Percentiles rank a stretch among this genome's conserved stretches.
These are phyloP conservation scores for Sinella curviseta DNA, from an alignment of 1,140 invertebrate genomes.

Conservation along the genomic window DNA sequence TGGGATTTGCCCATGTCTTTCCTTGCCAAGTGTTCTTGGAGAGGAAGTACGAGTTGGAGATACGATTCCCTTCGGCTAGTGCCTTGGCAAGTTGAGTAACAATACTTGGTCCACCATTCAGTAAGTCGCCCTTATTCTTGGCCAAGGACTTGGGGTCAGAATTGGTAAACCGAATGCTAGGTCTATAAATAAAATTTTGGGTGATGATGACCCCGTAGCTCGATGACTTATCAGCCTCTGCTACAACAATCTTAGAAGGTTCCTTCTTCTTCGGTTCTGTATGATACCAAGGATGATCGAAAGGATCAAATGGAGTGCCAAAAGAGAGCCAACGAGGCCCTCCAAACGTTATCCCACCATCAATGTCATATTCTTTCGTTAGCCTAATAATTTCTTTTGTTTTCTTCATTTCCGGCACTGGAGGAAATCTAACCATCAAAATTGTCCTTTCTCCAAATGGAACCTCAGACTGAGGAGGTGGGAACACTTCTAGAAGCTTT, in stretches of 20 bases:
- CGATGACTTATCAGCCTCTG: neutral
- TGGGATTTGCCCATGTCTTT: neutral
- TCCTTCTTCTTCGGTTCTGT: neutral
- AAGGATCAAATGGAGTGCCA: neutral
- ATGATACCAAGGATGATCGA: slow-evolving; percentile 1
- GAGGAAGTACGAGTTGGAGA: neutral
- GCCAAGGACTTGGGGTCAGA: neutral
- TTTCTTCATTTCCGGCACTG: neutral
- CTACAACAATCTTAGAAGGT: neutral
- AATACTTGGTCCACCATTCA: neutral
- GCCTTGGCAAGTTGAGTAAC: slow-evolving; percentile 23
- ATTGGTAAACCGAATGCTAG: neutral
- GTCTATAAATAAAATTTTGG: slow-evolving; percentile 4
- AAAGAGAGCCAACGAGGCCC: neutral
- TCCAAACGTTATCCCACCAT: slow-evolving; percentile 13
- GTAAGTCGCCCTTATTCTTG: neutral
- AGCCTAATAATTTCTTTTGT: neutral
- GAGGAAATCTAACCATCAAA: slow-evolving; percentile 21
- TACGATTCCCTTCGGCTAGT: slow-evolving; percentile 7
- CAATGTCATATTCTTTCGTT: neutral
- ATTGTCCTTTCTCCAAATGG: slow-evolving; percentile 17
- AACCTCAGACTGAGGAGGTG: neutral
- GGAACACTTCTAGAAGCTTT: neutral
- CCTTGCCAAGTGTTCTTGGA: neutral
- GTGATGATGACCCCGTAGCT: slow-evolving; percentile 7